Evolutionary conservation across 2,797 vertebrate species (phyloP).

Genomic region (Lycodopsis pacificus): DNA sequence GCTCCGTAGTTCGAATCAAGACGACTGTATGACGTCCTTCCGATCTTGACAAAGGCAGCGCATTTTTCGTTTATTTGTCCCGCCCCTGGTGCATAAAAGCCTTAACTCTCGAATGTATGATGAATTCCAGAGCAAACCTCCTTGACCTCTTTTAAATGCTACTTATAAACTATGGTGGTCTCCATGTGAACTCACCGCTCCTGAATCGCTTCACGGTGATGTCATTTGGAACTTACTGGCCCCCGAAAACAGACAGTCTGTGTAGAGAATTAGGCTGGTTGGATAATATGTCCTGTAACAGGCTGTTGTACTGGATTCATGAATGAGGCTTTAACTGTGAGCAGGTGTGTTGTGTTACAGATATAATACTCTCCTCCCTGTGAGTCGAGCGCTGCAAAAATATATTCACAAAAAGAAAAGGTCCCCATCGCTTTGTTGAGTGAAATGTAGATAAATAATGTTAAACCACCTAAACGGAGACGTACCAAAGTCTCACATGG

Average conservation of each 20-base stretch:
- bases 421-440: background rate
- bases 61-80: background rate
- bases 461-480: slow-evolving; percentile 14
- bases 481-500: background rate
- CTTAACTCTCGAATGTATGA: background rate
- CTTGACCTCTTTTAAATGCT: slow-evolving; percentile 32
- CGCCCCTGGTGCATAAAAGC: background rate
- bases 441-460: slow-evolving; percentile 38
- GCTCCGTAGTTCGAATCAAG: too few species aligned
- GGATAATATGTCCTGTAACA: slow-evolving; percentile 30
- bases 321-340: slow-evolving; percentile 56
- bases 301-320: slow-evolving; percentile 51
- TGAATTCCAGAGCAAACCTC: slow-evolving; percentile 31
- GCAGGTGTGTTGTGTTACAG: slow-evolving; percentile 54
- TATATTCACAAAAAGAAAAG: background rate
- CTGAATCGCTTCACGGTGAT: slow-evolving; percentile 54
- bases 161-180: slow-evolving; percentile 61
- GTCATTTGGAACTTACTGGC: slow-evolving; percentile 62
- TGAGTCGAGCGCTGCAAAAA: slow-evolving; percentile 10
- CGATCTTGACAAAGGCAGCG: background rate
- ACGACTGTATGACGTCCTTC: background rate
- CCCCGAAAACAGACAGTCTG: slow-evolving; percentile 32
- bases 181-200: slow-evolving; percentile 52
- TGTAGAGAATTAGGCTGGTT: background rate
- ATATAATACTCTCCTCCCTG: slow-evolving; percentile 25